Base-by-base conservation (phyloP, 2,113 vertebrate species). In the Physeter macrocephalus region DNA sequence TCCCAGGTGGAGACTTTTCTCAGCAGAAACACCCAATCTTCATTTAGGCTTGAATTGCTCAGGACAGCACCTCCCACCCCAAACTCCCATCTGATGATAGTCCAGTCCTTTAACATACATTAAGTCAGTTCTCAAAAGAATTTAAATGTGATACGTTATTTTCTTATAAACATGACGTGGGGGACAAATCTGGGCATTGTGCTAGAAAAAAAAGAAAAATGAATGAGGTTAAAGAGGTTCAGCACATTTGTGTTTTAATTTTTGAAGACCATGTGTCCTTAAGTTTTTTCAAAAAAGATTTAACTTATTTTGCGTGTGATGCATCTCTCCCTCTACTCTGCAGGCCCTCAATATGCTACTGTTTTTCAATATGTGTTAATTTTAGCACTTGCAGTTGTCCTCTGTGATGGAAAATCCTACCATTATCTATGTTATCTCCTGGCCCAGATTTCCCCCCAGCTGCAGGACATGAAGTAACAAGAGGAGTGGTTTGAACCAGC, bases 341-440 rank as follows among this genome's bases (percentile, higher is more conserved):
- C 64, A 84, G 52, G 43, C 25, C 67, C 59, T 97, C 74, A 18
- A 43, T 52, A 67, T 41, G 27, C 67, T 46, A 64, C 89, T 91
- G 25, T 66, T 90, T 75, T 93, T 93, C 74, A 74, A 31, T 72
- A 23, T 0, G 6, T 80, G 88, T 96, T 95, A 82, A 95, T 90
- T 96, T 90, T 93, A 96, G 96, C 54, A 52, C 72, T 62, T 80
- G 52, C 52, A 54, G 85, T 77, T 92, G 86, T 77, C 93, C 61
- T 72, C 77, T 78, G 49, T 71, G 61, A 92, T 95, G 92, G 97
- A 95, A 97, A 97, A 75, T 95, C 96, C 96, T 96, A 69, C 90
- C 80, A 90, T 80, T 94, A 92, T 95, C 96, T 78, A 9, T 62
- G 83, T 92, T 97, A 97, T 95, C 96, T 96, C 81, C 64, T 90